Conservation (phyloP, 2,797 vertebrate genomes). For the Tragelaphus oryx region DNA sequence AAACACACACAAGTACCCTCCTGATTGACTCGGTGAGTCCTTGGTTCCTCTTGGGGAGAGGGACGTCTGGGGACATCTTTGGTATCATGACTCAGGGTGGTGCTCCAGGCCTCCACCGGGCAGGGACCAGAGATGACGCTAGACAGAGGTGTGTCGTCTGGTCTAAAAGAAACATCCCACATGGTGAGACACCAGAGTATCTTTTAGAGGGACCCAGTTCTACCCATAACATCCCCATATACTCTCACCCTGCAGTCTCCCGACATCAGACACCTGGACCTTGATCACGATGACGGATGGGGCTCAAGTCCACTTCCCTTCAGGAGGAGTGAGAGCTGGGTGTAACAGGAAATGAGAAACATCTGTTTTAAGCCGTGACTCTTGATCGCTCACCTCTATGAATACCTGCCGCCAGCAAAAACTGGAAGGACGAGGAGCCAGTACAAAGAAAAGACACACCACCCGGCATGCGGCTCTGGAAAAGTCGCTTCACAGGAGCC, state of each 20-base stretch:
- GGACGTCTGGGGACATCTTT: neutral
- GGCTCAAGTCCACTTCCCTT: neutral
- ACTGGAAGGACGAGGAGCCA: neutral
- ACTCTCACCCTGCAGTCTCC: neutral
- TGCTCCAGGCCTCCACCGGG: neutral
- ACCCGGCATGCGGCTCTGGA: neutral
- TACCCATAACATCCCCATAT: too few relatives aligned
- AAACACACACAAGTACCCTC: neutral
- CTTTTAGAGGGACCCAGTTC: neutral
- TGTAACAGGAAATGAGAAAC: neutral
- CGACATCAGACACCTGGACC: neutral
- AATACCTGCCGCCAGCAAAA: neutral
- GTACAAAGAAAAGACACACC: neutral
- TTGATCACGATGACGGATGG: neutral
- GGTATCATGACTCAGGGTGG: neutral
- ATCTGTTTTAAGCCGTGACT: neutral
- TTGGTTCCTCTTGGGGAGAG: neutral
- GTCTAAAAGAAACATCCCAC: neutral
- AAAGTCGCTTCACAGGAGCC: neutral
- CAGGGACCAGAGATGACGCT: accelerated
- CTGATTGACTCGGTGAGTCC: neutral
- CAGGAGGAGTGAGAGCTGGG: neutral
- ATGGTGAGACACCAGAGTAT: neutral
- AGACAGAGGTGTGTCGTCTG: accelerated
- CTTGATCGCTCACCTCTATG: neutral